Conservation (phyloP, 1,140 invertebrate genomes). For the Drosophila pectinifera region DNA sequence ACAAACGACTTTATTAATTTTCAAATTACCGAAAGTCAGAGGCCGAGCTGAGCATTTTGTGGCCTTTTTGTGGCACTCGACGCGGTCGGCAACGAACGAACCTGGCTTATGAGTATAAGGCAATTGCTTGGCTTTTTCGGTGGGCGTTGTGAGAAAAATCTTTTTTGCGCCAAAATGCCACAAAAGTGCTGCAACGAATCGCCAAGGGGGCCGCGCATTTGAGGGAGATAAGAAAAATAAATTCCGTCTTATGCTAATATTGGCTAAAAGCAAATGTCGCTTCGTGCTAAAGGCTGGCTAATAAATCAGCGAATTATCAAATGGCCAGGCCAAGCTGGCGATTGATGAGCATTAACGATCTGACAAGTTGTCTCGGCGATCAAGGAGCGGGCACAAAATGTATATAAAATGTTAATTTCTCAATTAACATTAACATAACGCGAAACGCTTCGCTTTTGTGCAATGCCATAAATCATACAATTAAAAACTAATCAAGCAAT, state of each 20-base stretch:
- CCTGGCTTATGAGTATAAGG: slow-evolving; percentile 35
- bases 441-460: slow-evolving; percentile 63
- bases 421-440: slow-evolving; percentile 77
- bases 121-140: slow-evolving; percentile 18
- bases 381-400: slow-evolving; percentile 14
- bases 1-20: slow-evolving; percentile 84
- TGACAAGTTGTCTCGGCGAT: slow-evolving; percentile 47
- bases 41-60: slow-evolving; percentile 77
- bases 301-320: slow-evolving; percentile 80
- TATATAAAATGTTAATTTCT: slow-evolving; percentile 76
- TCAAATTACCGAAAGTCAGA: slow-evolving; percentile 83
- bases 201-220: slow-evolving; percentile 33
- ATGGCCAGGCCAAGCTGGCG: slow-evolving; percentile 51
- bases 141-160: slow-evolving; percentile 80
- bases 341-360: slow-evolving; percentile 73
- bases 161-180: slow-evolving; percentile 57
- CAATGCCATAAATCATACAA: slow-evolving; percentile 82
- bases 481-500: slow-evolving; percentile 82
- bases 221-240: slow-evolving; percentile 46
- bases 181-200: slow-evolving; percentile 50
- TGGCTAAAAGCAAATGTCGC: slow-evolving; percentile 80
- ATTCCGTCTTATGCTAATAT: slow-evolving; percentile 76
- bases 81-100: slow-evolving; percentile 31
- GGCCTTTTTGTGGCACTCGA: slow-evolving; percentile 76
- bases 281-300: slow-evolving; percentile 66